Base-by-base conservation (phyloP, 2,797 vertebrate genomes). In the Coranthus polyacanthus region DNA sequence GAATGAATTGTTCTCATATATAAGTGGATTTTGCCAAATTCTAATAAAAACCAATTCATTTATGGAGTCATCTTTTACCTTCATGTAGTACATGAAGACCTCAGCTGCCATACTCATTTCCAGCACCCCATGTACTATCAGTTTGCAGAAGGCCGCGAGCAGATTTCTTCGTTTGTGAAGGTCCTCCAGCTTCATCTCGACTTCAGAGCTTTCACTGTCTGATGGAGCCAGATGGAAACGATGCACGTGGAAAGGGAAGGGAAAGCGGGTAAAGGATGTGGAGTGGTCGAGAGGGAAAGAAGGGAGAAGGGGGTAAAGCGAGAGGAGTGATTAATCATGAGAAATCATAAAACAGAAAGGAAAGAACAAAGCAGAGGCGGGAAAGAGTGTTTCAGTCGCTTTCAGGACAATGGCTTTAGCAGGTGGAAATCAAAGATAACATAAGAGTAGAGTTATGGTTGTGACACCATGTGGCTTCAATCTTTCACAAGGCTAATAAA, bases 131-230 rank as follows among this genome's bases (percentile, higher is more conserved):
- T 93, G 92, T 4, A 95, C 89, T 11, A 97, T 92, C 52, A 98
- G 92, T 55, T 96, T 97, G 91, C 96, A 96, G 88, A 93, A 97
- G 5, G 94, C 95, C 12, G 95, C 95, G 9, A 98, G 94, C 73
- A 95, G 89, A 56, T 88, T 94, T 68, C 96, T 92, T 2, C 93
- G 94, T 26, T 69, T 92, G 88, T 95, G 94, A 66, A 97, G 89
- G 59, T 93, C 89, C 24, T 95, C 93, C 72, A 95, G 79, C 75
- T 77, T 92, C 26, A 7, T 29, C 78, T 83, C 88, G 57, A 68
- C 88, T 34, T 86, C 92, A 21, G 88, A 86, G 85, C 73, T 84
- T 24, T 88, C 88, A 16, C 81, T 55, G 63, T 57, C 92, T 93
- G 88, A 68, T 38, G 29, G 52, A 57, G 53, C 43, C 73, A 71